Evolutionary conservation across 1,140 invertebrate genomes (phyloP).

Genomic region (Centruroides vittatus): DNA sequence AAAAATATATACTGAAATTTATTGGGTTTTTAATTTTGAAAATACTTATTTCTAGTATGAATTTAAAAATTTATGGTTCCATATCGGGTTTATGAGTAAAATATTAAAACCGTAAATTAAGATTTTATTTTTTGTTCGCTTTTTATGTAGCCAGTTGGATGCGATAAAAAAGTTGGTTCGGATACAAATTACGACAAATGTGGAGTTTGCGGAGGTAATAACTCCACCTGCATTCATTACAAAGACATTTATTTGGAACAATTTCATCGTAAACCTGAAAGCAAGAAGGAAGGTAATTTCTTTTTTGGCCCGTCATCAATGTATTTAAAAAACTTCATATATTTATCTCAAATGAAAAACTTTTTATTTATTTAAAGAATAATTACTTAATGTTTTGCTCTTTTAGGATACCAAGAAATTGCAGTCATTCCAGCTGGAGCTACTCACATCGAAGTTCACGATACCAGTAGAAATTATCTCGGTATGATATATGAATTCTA

Average conservation of each 20-base stretch:
- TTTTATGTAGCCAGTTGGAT: slow-evolving; percentile 16
- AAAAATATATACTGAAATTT: no score
- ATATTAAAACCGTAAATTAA: not conserved
- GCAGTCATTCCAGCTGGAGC: slow-evolving; percentile 27
- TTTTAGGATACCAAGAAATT: slow-evolving; percentile 26
- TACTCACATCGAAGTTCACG: slow-evolving; percentile 24
- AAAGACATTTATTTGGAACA: slow-evolving; percentile 14
- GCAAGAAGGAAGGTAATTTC: not conserved
- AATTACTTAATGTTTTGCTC: not conserved
- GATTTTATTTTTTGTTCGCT: not conserved
- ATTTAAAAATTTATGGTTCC: not conserved
- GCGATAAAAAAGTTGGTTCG: slow-evolving; percentile 17
- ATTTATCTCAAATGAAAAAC: no score
- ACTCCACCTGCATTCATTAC: slow-evolving; percentile 16
- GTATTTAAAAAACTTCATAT: no score
- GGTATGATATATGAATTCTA: not conserved
- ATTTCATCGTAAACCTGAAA: not conserved
- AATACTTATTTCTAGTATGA: not conserved
- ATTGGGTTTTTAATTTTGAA: no score
- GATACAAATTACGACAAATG: slow-evolving; percentile 17
- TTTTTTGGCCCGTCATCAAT: no score
- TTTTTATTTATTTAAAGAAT: not conserved
- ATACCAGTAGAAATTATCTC: slow-evolving; percentile 26
- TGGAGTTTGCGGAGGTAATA: slow-evolving; percentile 18
- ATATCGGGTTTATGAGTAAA: not conserved